Percentiles rank a stretch among this genome's conserved stretches.
Conservation (phyloP, 1,140 invertebrate species). For the Drosophila willistoni region DNA sequence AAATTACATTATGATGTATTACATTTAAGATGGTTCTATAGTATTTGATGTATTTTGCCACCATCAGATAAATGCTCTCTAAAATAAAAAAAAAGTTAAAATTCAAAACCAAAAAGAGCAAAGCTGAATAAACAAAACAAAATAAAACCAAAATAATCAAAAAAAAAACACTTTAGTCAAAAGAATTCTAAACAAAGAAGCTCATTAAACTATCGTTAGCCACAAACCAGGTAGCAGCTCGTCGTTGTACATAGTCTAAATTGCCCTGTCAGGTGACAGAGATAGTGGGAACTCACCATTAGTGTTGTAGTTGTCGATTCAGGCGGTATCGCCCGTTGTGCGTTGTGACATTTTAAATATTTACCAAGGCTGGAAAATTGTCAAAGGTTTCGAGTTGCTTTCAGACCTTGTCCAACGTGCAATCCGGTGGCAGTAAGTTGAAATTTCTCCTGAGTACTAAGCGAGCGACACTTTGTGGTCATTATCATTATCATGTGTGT, state of each 20-base stretch:
- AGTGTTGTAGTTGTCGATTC: conserved; percentile 25
- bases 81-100: conserved; percentile 13
- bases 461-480: conserved; percentile 37
- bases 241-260: neutral
- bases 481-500: conserved; percentile 28
- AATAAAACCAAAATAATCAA: too few relatives aligned
- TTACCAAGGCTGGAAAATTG: conserved; percentile 46
- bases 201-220: conserved; percentile 40
- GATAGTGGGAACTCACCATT: conserved; percentile 9
- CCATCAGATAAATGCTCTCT: conserved; percentile 25
- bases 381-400: conserved; percentile 3
- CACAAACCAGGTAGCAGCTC: conserved; percentile 31
- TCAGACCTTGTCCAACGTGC: too few relatives aligned
- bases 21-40: conserved; percentile 43
- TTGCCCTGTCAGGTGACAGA: neutral
- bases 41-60: conserved; percentile 28
- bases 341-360: conserved; percentile 67
- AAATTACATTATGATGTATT: conserved; percentile 15
- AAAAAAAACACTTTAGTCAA: conserved; percentile 41
- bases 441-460: conserved; percentile 44
- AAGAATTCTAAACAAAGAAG: conserved; percentile 26
- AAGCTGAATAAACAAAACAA: conserved; percentile 26
- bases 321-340: conserved; percentile 21
- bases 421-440: conserved; percentile 25
- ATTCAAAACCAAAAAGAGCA: conserved; percentile 18